Evolutionary conservation across 2,113 vertebrate genomes (phyloP), one percentile per base, ranked within the genome.

Genomic region (Embiotoca jacksoni): DNA sequence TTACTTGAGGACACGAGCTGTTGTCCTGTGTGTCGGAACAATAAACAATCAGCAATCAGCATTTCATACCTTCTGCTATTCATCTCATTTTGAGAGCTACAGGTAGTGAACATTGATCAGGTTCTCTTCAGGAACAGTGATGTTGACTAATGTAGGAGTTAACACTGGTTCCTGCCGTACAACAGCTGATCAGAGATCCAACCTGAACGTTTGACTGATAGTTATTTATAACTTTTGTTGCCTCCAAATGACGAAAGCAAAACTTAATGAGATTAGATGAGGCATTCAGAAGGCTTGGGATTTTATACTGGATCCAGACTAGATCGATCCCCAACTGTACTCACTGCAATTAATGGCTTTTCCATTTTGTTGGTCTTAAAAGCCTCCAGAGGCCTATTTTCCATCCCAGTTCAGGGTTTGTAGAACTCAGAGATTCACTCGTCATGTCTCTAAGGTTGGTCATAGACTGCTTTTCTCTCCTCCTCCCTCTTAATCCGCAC

Each of bases 361-460:
- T 84, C 78, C 82, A 85, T 87, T 84, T 84, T 60, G 68, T 72
- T 70, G 71, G 36, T 78, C 82, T 78, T 81, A 72, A 67, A 77
- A 77, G 59, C 41, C 67, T 78, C 72, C 23, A 61, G 74, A 80
- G 72, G 52, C 61, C 52, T 36, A n/a, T 76, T 67, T 39, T 36
- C 55, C 11, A 57, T 53, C 49, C 35, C 46, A 44, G 55, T 60
- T 80, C n/a, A 33, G 46, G 7, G 4, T 75, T 35, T 58, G 36
- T 47, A n/a, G 39, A 68, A 49, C 10, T 55, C 70, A 74, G 53
- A 46, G 56, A 37, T 58, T 62, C 44, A 74, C 36, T 62, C 35
- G 44, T n/a, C 14, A 7, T 31, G 35, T 58, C 69, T 52, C 49
- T 63, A 8, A n/a, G 35, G 62, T 72, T 80, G 50, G 47, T 82